Base-by-base conservation (phyloP, 2,113 vertebrate species). In the Ptilonorhynchus violaceus region DNA sequence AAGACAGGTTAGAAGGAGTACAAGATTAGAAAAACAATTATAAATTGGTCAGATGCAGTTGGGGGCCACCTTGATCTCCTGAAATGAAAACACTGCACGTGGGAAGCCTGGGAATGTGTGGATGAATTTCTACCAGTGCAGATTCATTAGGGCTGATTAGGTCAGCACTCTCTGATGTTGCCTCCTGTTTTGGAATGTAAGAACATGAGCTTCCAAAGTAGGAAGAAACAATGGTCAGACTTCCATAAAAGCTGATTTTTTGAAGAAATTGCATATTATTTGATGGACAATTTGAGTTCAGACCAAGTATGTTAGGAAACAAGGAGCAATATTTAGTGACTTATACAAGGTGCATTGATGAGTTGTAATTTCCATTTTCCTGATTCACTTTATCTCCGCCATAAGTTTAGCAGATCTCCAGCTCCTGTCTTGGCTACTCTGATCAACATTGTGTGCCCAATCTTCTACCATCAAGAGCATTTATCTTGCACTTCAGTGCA, bases 61-160 rank as follows among this genome's bases (percentile, higher is more conserved):
- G 95, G 95, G 95, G 98, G 98, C 98, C 98, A 99, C 98, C 98
- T 98, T 98, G 97, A 97, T 88, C 96, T 98, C 93, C 95, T 97
- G 81, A 97, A 98, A 97, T 97, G 92, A 98, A 76, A 94, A 97
- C 94, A 21, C 12, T 66, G 83, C 46, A 37, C 97, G 94, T 97
- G 92, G 96, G 96, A 97, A 97, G 22, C 19, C 85, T 49, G 64
- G 20, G 39, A 78, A 8, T 2, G 2, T 46, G 49, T 30, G 53
- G 13, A 46, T 35, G 24, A 28, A 41, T 49, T 88, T 81, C 44
- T 41, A 44, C 33, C 42, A 42, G 30, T 6, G 23, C 22, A 44
- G 70, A 62, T 31, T 78, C 44, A 28, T 77, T 72, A 60, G 53
- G 60, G 23, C 30, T 85, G 39, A 47, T n/a, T 44, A 31, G 44